These are phyloP conservation scores for Tethea ocularis DNA, from an alignment of 2,888 invertebrate species.

Conservation along the genomic window DNA sequence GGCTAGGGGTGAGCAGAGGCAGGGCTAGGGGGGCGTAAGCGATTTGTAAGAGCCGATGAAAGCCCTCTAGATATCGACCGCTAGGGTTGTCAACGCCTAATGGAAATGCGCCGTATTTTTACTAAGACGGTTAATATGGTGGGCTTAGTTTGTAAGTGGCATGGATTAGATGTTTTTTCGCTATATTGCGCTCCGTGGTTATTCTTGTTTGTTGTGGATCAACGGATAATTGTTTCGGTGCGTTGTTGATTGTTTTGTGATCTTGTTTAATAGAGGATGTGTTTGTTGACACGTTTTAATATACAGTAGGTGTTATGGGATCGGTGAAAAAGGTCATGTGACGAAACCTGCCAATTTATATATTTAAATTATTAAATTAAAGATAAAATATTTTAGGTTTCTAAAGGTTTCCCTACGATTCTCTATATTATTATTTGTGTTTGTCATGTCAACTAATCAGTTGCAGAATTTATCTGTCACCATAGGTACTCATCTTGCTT, in stretches of 20 bases:
- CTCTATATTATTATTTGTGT: too few species aligned
- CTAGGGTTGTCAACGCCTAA: constrained; percentile 70
- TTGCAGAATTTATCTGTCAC: neutral
- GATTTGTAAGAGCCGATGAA: constrained; percentile 79
- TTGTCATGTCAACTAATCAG: neutral
- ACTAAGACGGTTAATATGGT: constrained; percentile 32
- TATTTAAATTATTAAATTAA: too few species aligned
- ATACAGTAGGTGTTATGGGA: constrained; percentile 6
- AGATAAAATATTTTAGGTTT: too few species aligned
- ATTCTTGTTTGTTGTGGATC: constrained; percentile 55
- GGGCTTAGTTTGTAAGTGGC: constrained; percentile 32
- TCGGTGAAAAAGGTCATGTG: neutral
- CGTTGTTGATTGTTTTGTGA: constrained; percentile 61
- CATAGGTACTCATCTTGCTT: neutral
- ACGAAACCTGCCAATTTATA: neutral
- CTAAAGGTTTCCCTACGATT: too few species aligned
- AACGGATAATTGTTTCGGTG: constrained; percentile 55
- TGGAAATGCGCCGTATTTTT: constrained; percentile 43
- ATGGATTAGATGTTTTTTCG: constrained; percentile 38
- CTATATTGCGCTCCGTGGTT: constrained; percentile 45
- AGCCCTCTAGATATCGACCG: constrained; percentile 71
- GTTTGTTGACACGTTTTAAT: constrained; percentile 29
- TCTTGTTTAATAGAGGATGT: constrained; percentile 41
- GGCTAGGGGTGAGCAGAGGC: constrained; percentile 31
- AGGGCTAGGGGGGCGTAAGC: constrained; percentile 55